A percentile compares a stretch with the other conserved stretches of the same genome.
These are phyloP conservation scores for Corella eumyota DNA, from an alignment of 23 tunicate genomes.

Conservation along the genomic window DNA sequence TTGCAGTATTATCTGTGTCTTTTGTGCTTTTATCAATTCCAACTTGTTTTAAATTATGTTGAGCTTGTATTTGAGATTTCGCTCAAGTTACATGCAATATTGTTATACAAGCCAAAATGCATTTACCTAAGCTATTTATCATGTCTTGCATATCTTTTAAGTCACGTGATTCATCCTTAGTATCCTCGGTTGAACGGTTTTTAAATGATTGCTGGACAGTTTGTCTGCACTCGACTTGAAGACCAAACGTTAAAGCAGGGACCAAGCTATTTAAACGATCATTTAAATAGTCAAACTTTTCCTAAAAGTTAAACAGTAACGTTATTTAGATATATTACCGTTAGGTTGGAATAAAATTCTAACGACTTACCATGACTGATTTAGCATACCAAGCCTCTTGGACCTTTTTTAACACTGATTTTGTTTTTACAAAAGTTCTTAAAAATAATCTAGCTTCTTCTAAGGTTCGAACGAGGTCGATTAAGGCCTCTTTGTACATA, in stretches of 20 bases:
- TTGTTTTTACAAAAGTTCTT: conserved; percentile 42
- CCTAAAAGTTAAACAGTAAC: conserved; percentile 17
- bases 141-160: conserved; percentile 44
- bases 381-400: conserved; percentile 62
- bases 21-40: too few species aligned
- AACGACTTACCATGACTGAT: conserved; percentile 26
- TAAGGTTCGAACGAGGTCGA: conserved; percentile 55
- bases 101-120: too few species aligned
- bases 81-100: too few species aligned
- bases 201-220: conserved; percentile 29
- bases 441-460: conserved; percentile 70
- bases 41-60: too few species aligned
- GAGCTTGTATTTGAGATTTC: too few species aligned
- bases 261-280: conserved; percentile 53
- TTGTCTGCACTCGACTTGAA: conserved; percentile 61
- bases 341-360: not conserved
- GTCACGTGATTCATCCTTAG: conserved; percentile 64
- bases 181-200: conserved; percentile 37
- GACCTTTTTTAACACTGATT: conserved; percentile 22
- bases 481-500: conserved; percentile 67
- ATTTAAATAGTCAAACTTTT: conserved; percentile 48
- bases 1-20: too few species aligned
- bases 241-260: conserved; percentile 57
- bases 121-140: conserved; percentile 34
- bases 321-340: not conserved